Percentiles rank a stretch among this genome's conserved stretches.
phyloP scores from a whole-genome alignment of 2,888 invertebrate genomes.

The Ormyrus rosae region DNA sequence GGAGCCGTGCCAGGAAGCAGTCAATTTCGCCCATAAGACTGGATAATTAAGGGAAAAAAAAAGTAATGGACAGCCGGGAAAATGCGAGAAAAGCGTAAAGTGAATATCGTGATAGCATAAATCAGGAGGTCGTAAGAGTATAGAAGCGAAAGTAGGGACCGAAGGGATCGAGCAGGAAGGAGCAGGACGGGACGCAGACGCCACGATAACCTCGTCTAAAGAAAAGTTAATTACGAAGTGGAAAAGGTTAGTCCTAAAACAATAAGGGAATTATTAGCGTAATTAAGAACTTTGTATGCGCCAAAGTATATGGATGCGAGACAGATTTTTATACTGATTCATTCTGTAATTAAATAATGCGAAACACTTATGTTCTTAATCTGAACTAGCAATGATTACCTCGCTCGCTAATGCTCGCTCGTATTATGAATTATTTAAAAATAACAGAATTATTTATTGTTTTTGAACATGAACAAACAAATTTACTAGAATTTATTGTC shows the following conservation, averaged over 20 bases:
- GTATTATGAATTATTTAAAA: too few species aligned
- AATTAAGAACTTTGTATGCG: conserved; percentile 5
- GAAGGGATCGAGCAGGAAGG: background rate
- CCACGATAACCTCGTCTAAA: background rate
- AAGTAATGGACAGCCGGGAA: background rate
- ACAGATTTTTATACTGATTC: too few species aligned
- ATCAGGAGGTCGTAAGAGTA: background rate
- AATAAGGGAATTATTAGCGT: conserved; percentile 7
- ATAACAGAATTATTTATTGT: too few species aligned
- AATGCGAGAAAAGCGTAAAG: background rate
- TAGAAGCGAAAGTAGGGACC: background rate
- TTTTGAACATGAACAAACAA: too few species aligned
- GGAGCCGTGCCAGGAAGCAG: conserved; percentile 6
- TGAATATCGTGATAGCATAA: background rate
- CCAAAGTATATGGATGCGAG: background rate
- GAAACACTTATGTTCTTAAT: too few species aligned
- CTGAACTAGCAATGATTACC: too few species aligned
- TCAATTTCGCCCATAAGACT: background rate
- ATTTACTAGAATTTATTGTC: too few species aligned
- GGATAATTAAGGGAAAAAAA: too few species aligned
- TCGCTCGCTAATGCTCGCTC: too few species aligned
- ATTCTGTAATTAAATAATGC: too few species aligned
- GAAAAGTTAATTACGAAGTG: conserved; percentile 25
- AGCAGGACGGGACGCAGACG: background rate
- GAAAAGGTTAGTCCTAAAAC: background rate